Conservation (phyloP, 1,140 invertebrate genomes). For the Lepidurus apus region DNA sequence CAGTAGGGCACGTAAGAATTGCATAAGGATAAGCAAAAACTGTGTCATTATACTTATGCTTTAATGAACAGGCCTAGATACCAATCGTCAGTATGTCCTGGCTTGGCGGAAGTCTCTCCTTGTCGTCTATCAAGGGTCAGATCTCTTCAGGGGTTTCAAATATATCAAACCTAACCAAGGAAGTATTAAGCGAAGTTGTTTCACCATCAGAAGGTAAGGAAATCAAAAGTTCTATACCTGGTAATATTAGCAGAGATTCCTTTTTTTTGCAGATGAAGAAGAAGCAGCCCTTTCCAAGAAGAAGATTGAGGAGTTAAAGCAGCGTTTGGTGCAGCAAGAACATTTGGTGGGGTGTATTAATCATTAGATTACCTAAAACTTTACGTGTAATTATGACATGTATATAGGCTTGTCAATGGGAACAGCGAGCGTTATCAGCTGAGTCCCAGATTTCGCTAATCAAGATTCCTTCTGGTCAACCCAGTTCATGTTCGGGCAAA, state of each 20-base stretch:
- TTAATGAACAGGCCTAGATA: neutral
- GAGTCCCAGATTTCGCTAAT: neutral
- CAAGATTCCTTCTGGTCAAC: neutral
- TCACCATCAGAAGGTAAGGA: neutral
- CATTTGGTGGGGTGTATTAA: neutral
- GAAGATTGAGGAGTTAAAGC: neutral
- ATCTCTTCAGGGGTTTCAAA: slow-evolving; percentile 2
- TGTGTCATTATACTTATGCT: too few species aligned
- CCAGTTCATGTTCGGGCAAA: neutral
- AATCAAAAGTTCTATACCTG: neutral
- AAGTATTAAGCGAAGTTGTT: slow-evolving; percentile 1
- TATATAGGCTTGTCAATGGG: neutral
- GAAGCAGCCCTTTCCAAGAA: neutral
- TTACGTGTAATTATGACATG: neutral
- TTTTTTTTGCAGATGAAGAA: neutral
- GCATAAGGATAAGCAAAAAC: too few species aligned
- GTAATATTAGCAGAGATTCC: neutral
- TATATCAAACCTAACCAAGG: slow-evolving; percentile 3
- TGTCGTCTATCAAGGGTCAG: slow-evolving; percentile 1
- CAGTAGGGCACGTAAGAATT: too few species aligned
- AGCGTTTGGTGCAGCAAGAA: neutral
- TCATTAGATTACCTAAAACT: neutral
- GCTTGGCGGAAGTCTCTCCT: neutral
- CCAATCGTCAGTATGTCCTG: neutral
- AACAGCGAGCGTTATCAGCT: neutral